Evolutionary conservation across 1,140 invertebrate species (phyloP).

Genomic region (Nilaparvata lugens): DNA sequence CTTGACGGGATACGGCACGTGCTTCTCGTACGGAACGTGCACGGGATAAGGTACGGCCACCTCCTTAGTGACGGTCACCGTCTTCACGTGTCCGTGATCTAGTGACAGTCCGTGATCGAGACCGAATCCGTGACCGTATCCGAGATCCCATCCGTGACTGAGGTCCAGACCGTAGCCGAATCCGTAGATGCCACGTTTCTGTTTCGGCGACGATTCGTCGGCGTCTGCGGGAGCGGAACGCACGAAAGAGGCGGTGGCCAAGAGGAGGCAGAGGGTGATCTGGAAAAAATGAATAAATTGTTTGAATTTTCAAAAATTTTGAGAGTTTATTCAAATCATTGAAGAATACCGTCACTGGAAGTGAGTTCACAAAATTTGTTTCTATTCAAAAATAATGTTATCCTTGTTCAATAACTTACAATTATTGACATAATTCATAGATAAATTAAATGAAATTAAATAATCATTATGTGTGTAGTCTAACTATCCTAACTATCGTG

Average conservation of each 20-base stretch:
- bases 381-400: too few species aligned
- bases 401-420: too few species aligned
- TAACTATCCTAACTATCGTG: too few species aligned
- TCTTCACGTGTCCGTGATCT: conserved; percentile 41
- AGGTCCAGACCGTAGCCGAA: conserved; percentile 14
- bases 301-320: too few species aligned
- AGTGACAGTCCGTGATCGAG: conserved; percentile 17
- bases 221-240: not conserved
- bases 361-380: too few species aligned
- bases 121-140: conserved; percentile 34
- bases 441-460: too few species aligned
- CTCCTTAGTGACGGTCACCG: conserved; percentile 58
- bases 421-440: too few species aligned
- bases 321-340: too few species aligned
- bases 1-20: conserved; percentile 50
- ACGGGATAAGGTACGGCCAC: conserved; percentile 60
- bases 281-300: not conserved
- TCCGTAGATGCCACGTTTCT: conserved; percentile 17
- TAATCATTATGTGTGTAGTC: too few species aligned
- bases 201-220: not conserved
- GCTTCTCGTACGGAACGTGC: conserved; percentile 34
- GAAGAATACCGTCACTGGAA: too few species aligned
- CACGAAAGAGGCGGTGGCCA: not conserved
- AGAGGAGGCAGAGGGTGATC: not conserved
- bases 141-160: not conserved